Evolutionary conservation across 53 echinoderm and acorn worm species (phyloP).

Genomic region (Echinometra lucunter): DNA sequence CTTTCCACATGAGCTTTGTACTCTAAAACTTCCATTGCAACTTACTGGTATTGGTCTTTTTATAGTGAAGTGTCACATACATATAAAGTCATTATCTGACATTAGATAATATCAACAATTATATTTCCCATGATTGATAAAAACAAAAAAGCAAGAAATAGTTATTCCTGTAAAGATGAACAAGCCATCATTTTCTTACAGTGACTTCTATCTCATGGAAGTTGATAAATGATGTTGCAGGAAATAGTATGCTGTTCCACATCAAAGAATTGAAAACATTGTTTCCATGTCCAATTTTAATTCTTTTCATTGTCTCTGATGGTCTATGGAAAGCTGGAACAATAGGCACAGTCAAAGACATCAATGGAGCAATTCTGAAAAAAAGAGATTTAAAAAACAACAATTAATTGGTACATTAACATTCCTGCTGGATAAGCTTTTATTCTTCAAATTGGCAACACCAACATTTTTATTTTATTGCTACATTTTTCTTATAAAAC

Average conservation of each 20-base stretch:
- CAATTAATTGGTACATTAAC: neutral
- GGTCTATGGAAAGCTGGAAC: constrained; percentile 8
- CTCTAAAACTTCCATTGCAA: no score
- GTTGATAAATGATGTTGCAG: constrained; percentile 3
- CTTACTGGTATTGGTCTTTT: no score
- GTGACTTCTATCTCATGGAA: neutral
- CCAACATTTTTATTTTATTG: no score
- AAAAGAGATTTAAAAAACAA: neutral
- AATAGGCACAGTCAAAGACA: constrained; percentile 48
- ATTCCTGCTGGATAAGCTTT: neutral
- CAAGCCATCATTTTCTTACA: neutral
- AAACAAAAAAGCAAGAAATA: neutral
- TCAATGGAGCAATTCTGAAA: neutral
- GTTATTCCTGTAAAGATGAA: neutral
- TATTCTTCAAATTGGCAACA: no score
- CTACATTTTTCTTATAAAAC: no score
- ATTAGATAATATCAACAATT: no score
- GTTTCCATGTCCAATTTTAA: neutral
- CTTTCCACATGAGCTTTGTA: no score
- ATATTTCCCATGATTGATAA: neutral
- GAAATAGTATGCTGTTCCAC: neutral
- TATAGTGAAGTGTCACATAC: no score
- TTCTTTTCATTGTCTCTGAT: neutral
- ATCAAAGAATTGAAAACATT: neutral
- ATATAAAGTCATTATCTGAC: no score